Evolutionary conservation across 2,888 invertebrate genomes (phyloP).

Genomic region (Lepidochrysops patricia): DNA sequence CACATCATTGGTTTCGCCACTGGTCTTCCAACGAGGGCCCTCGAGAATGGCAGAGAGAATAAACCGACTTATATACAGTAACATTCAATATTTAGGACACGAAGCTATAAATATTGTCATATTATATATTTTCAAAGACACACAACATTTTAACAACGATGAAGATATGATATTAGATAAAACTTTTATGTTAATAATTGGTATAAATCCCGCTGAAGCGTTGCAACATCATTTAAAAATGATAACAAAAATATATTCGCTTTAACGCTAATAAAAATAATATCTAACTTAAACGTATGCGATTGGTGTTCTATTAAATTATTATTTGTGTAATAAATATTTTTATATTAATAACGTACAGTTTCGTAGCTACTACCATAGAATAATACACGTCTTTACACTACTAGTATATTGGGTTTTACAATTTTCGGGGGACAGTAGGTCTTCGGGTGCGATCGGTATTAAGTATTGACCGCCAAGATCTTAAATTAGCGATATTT

Average conservation of each 20-base stretch:
- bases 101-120: conserved; percentile 62
- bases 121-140: conserved; percentile 58
- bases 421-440: background rate
- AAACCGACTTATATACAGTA: conserved; percentile 29
- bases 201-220: conserved; percentile 39
- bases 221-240: conserved; percentile 45
- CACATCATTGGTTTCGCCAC: background rate
- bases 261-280: conserved; percentile 1
- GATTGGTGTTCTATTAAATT: conserved; percentile 8
- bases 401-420: background rate
- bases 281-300: background rate
- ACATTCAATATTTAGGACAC: conserved; percentile 30
- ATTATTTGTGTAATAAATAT: background rate
- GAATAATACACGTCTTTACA: background rate
- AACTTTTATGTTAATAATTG: conserved; percentile 36
- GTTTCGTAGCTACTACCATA: background rate
- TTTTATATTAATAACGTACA: background rate
- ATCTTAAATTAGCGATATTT: background rate
- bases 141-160: conserved; percentile 62
- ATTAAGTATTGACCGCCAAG: background rate
- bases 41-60: background rate
- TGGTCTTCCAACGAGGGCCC: background rate
- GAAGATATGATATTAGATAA: conserved; percentile 60
- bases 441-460: background rate
- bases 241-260: conserved; percentile 18